Conservation (phyloP, 2,888 invertebrate genomes). For the Ypsolopha sequella region DNA sequence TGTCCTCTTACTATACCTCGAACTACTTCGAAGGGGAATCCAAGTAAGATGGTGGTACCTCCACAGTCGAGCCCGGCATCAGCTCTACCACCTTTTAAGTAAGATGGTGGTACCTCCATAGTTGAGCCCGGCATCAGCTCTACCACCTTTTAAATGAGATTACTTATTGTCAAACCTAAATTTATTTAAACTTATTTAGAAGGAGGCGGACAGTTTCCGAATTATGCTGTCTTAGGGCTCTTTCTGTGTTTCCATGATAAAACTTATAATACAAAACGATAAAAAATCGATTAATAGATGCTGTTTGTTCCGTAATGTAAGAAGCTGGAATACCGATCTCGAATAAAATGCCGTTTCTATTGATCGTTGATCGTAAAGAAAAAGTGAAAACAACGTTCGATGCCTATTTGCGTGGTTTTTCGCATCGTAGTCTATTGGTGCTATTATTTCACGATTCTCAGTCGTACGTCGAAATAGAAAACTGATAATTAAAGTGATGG, state of each 20-base stretch:
- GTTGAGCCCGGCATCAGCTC: no score
- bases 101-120: no score
- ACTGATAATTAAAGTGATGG: slow-evolving; percentile 36
- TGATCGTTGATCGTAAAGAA: slow-evolving; percentile 24
- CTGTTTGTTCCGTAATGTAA: neutral
- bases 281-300: neutral
- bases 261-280: neutral
- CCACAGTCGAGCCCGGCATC: no score
- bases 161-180: no score
- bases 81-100: no score
- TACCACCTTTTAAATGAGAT: no score
- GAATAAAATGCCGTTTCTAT: slow-evolving; percentile 24
- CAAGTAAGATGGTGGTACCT: no score
- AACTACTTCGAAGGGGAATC: no score
- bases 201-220: neutral
- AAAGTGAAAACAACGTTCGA: slow-evolving; percentile 36
- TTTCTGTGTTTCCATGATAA: neutral
- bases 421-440: slow-evolving; percentile 28
- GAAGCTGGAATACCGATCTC: neutral
- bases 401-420: slow-evolving; percentile 29
- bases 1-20: no score
- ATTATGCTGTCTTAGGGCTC: neutral
- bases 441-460: slow-evolving; percentile 54
- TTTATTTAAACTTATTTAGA: no score
- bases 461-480: slow-evolving; percentile 48